Percentiles rank a stretch among this genome's conserved stretches.
Evolutionary conservation across 2,797 vertebrate species (phyloP).

Genomic region (Leptodactylus fallax): DNA sequence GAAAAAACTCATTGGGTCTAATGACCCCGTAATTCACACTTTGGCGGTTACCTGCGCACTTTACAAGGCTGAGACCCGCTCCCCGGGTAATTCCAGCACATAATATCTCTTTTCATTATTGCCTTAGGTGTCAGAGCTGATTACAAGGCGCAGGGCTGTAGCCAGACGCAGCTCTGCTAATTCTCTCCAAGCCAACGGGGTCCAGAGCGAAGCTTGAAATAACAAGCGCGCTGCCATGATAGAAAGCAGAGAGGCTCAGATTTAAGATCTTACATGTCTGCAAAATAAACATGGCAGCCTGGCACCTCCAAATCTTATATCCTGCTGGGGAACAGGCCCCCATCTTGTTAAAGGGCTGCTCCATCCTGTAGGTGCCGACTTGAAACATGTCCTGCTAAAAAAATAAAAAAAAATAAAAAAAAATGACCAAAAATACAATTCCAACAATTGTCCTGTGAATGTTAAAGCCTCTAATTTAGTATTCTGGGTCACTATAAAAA

Average conservation of each 20-base stretch:
- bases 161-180: conserved; percentile 64
- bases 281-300: conserved; percentile 36
- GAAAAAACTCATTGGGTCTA: conserved; percentile 66
- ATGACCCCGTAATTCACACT: conserved; percentile 63
- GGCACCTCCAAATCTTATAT: conserved; percentile 22
- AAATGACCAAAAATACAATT: neutral
- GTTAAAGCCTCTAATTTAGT: too few species aligned
- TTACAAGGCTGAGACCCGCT: conserved; percentile 68
- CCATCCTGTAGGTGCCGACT: neutral
- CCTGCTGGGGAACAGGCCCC: neutral
- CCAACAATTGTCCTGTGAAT: too few species aligned
- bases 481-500: too few species aligned
- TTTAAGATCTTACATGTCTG: neutral
- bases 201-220: neutral
- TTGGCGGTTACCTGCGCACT: conserved; percentile 66
- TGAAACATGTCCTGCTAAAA: neutral
- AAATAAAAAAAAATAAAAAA: neutral
- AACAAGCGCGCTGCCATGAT: conserved; percentile 14
- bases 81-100: conserved; percentile 64
- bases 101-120: conserved; percentile 69
- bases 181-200: conserved; percentile 64
- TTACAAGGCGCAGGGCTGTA: conserved; percentile 66
- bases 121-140: conserved; percentile 67
- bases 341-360: neutral
- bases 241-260: conserved; percentile 45